Conservation (phyloP, 2,888 invertebrate species). For the Antheraea yamamai region DNA sequence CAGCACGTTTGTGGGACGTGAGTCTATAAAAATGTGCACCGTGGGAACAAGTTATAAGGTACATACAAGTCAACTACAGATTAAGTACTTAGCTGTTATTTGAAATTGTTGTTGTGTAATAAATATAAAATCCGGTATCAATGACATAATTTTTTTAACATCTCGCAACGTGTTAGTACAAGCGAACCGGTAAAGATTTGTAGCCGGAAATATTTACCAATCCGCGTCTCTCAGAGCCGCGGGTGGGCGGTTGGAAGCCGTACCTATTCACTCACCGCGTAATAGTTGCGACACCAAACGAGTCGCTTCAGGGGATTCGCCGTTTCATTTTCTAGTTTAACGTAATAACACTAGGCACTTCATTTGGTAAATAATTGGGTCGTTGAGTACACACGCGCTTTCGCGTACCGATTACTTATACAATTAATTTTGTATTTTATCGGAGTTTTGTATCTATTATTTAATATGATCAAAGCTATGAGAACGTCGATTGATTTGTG, state of each 20-base stretch:
- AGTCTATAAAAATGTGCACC: neutral
- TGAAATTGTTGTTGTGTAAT: neutral
- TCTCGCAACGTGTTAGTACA: slow-evolving; percentile 31
- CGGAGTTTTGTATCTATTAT: neutral
- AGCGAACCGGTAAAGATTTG: slow-evolving; percentile 58
- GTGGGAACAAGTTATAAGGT: neutral
- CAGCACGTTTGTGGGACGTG: neutral
- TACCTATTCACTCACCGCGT: neutral
- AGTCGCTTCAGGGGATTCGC: slow-evolving; percentile 3
- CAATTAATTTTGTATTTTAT: neutral
- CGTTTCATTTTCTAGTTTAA: slow-evolving; percentile 16
- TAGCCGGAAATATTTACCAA: slow-evolving; percentile 71
- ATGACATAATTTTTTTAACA: slow-evolving; percentile 54
- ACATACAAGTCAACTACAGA: neutral
- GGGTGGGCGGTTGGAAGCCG: slow-evolving; percentile 4
- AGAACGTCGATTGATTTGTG: neutral
- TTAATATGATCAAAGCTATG: neutral
- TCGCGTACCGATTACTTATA: neutral
- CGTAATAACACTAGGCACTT: neutral
- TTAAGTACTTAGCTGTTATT: neutral
- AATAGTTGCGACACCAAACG: slow-evolving; percentile 9
- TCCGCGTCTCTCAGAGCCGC: slow-evolving; percentile 32
- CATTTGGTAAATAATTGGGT: neutral
- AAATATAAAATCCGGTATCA: slow-evolving; percentile 22
- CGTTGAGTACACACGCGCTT: neutral